Base-by-base conservation (phyloP, 2,888 invertebrate genomes). In the Microplitis deprimator region DNA sequence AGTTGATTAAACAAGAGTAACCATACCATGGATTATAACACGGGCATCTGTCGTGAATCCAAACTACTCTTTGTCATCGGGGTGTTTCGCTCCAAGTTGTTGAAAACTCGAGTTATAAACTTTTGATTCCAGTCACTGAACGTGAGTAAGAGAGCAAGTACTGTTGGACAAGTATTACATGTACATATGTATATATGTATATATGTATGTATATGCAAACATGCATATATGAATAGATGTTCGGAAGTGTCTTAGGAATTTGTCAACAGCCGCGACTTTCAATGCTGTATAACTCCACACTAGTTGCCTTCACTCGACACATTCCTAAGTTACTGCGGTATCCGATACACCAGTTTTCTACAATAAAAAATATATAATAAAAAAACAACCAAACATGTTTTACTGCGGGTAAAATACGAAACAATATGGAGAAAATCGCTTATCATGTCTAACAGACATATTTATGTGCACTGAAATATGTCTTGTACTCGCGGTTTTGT, bases 221-320 rank as follows among this genome's bases (percentile, higher is more conserved):
- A 60, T 61, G 50, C 17, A 61, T 61, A 71, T n/a, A 68, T 71
- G 72, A 40, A 39, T 73, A 73, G 62, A 75, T 59, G 68, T 40
- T 38, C 69, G 73, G 73, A 73, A 77, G 61, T 77, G 69, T 39
- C 69, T 68, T 41, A 77, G 68, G 62, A 73, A 73, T 72, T 40
- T 68, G 69, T 73, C 77, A 73, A 73, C 77, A 73, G 76, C 79
- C 80, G 79, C 77, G 79, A 62, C 62, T 16, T 13, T 50, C 50
- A 50, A 50, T 50, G 80, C 79, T 79, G 77, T 79, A 79, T 77
- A 62, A 76, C 79, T 77, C 77, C 77, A 80, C 77, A 77, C 77
- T 79, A 79, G 69, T 65, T 76, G 77, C 73, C 77, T 79, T 76
- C 76, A 72, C 50, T 74, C 79, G 73, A 73, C 73, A 73, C 73